Base-by-base conservation (phyloP, 2,797 vertebrate genomes). In the Xenentodon cancila region DNA sequence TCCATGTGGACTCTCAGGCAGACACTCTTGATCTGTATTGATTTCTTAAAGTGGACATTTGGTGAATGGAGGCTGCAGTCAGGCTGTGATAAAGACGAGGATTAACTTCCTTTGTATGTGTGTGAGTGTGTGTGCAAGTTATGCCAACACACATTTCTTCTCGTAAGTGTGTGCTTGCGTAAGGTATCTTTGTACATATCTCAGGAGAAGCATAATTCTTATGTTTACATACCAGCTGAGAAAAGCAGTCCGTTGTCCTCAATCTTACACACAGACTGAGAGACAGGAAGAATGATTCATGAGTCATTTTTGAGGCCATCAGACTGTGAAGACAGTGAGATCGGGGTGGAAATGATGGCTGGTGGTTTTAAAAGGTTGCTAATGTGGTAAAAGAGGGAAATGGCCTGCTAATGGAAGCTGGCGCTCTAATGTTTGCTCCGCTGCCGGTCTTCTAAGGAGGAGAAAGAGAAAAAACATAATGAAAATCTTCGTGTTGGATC, bases 281-380 rank as follows among this genome's bases (percentile, higher is more conserved):
- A 7, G 34, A 27, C 51, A 55, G 44, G 7, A 46, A 18, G 51
- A 25, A 58, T 60, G 53, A 63, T 60, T n/a, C n/a, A n/a, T n/a
- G n/a, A 54, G 75, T 54, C 43, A 69, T 70, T 71, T 65, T 51
- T 54, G 30, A 53, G 49, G 53, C 66, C 68, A 15, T 62, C 34
- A 4, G 4, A 9, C 48, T 50, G 21, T 44, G 50, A 58, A 54
- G 57, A 72, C 69, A 51, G 70, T 32, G 5, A 37, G 68, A 79
- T 63, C 73, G 45, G 60, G 48, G 52, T 55, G 71, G n/a, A 75
- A 72, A 76, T 74, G 52, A 84, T 34, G 49, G 52, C 54, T 64
- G 76, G 66, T 80, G 69, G 61, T 68, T 72, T 81, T 78, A 72
- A 82, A 76, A 67, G 64, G 75, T 62, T 76, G 68, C 83, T 77